Evolutionary conservation across 2,113 vertebrate genomes (phyloP), one percentile per base, ranked within the genome.

Genomic region (Calcarius ornatus): DNA sequence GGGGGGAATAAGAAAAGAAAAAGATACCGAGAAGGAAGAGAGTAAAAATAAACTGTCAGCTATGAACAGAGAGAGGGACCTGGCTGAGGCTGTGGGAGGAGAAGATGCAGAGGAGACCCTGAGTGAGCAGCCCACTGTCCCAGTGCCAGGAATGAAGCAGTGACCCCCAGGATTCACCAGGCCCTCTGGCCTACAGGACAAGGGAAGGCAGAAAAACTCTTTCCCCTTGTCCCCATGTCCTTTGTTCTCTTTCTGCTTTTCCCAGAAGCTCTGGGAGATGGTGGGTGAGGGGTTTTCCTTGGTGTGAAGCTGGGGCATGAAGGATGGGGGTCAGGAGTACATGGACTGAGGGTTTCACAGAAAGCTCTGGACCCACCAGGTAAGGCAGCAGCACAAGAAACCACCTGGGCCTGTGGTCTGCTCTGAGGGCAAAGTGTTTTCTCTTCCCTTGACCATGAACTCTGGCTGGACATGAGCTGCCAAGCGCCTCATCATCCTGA

Each of bases 11-110:
- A 70, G 1, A 53, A 53, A 47, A 48, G 6, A 81, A 81, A 86
- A 83, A 94, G 75, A 96, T 69, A 90, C 6, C 3, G 35, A 88
- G 80, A 92, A 69, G 63, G 64, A 76, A 69, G 68, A 43, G 78
- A 85, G 73, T 86, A 93, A 97, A 97, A 96, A 96, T 94, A 96
- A 96, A 85, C 40, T 51, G 48, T 42, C 68, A 53, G 57, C 60
- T 14, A 7, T 22, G 35, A 91, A 51, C 2, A 0, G 83, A 89
- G 86, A 80, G 69, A 82, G 3, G 48, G 86, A 53, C 31, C 56
- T 24, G 45, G 77, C 69, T 61, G 85, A 80, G 59, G 64, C 0
- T 64, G 60, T 15, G 47, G 53, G 63, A 94, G 22, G n/a, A 63
- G 40, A 35, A 68, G 75, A 33, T 43, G 45, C 30, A 64, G 31